phyloP scores from a whole-genome alignment of 1,140 invertebrate genomes.

The Meloidogyne chitwoodi region DNA sequence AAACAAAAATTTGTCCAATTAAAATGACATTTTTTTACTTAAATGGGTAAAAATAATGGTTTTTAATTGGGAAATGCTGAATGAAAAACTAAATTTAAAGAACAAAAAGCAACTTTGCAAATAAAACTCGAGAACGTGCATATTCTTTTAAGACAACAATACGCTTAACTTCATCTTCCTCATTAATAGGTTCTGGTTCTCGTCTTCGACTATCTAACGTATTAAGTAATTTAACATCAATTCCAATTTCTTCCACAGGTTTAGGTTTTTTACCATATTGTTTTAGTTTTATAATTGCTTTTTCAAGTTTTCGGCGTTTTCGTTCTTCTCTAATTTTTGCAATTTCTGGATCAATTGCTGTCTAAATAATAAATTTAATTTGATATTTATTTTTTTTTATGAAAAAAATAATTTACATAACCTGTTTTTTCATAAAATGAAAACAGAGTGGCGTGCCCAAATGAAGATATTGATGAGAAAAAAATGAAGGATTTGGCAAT shows the following conservation, averaged over 20 bases:
- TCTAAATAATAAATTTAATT: conserved; percentile 19
- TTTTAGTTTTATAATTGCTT: conserved; percentile 52
- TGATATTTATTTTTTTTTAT: too few relatives aligned
- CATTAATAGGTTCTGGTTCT: conserved; percentile 10
- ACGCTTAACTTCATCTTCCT: conserved; percentile 36
- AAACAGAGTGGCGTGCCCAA: background rate
- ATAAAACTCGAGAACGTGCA: conserved; percentile 15
- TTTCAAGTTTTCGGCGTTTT: conserved; percentile 48
- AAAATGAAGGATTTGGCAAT: background rate
- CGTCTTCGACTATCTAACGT: conserved; percentile 25
- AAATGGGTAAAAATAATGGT: too few relatives aligned
- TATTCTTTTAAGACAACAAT: conserved; percentile 46
- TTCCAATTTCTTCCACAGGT: conserved; percentile 50
- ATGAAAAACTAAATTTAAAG: too few relatives aligned
- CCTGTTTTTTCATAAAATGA: conserved; percentile 21
- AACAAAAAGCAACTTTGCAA: conserved; percentile 10
- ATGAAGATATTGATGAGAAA: background rate
- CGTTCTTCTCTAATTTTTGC: conserved; percentile 52
- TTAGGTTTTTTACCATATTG: conserved; percentile 59
- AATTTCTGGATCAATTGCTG: conserved; percentile 57
- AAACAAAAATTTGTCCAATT: too few relatives aligned
- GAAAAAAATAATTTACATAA: background rate
- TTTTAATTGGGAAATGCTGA: too few relatives aligned
- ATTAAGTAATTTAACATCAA: conserved; percentile 46
- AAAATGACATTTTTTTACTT: too few relatives aligned